phyloP scores from a whole-genome alignment of 2,113 vertebrate species.

The Enhydra lutris region DNA sequence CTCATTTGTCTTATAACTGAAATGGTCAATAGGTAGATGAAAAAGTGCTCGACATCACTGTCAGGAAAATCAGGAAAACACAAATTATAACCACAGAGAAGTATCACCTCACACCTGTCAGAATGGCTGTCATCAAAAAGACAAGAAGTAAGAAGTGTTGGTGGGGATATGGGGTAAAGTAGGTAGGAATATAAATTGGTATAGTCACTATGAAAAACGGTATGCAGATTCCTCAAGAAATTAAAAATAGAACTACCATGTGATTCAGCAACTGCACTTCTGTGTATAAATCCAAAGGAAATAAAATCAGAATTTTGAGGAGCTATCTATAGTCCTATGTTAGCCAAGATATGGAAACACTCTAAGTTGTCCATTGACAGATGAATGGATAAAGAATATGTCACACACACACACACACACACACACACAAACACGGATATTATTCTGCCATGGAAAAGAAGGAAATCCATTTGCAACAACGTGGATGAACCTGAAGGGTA shows the following conservation, averaged over 20 bases:
- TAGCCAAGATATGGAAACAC: background rate
- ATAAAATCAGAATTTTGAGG: background rate
- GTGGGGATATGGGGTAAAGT: background rate
- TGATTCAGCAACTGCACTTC: background rate
- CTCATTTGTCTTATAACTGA: background rate
- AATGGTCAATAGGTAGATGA: background rate
- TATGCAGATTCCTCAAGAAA: background rate
- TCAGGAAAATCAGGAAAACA: background rate
- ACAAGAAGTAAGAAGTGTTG: background rate
- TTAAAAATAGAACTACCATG: background rate
- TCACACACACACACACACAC: background rate
- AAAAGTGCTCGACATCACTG: background rate
- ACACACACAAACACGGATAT: background rate
- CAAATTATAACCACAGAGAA: background rate
- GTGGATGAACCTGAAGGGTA: background rate
- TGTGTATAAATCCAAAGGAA: background rate
- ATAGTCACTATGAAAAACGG: background rate
- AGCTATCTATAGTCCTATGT: background rate
- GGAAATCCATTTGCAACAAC: background rate
- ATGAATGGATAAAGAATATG: background rate
- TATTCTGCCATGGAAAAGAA: background rate
- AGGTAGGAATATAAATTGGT: background rate
- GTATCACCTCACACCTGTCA: background rate
- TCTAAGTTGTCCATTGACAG: background rate
- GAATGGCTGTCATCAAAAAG: background rate